Evolutionary conservation across 1,140 invertebrate species (phyloP), one percentile per base, ranked within the genome.

Genomic region (fruit fly (Drosophila melanogaster)): DNA sequence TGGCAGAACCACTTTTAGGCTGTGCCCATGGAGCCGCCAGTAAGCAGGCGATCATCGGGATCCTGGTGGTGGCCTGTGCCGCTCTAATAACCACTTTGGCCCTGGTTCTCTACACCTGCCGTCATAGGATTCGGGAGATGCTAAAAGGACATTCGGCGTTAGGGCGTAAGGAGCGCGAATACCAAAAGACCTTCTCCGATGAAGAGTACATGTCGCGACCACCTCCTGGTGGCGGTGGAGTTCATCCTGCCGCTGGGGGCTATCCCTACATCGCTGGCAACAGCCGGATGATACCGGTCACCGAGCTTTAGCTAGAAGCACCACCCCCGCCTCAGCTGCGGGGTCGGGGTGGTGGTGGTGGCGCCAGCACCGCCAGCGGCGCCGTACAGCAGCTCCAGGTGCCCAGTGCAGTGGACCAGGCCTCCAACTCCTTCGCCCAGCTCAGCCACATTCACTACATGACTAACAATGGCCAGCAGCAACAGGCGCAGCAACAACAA

Each of bases 301-400:
- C 97, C 93, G 97, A 97, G 93, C 96, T 98, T 95, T 98, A 97
- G 96, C 96, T 97, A 97, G 96, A 97, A 89, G 91, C 84, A 60
- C 90, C 92, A 77, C 92, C 92, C 80, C 92, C 91, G 84, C 90
- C 90, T 89, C 91, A 81, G 77, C 66, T 81, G 67, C 84, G 91
- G 78, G 86, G 92, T 83, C 71, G 90, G 80, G 84, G 89, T 81
- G 47, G 46, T 47, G 22, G 22, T 47, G 43, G 46, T 26, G 87
- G 79, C 76, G 50, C 80, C 10, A 65, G 53, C 44, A 59, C 64
- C 33, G 44, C 67, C 40, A 46, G 46, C 37, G 60, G 51, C 33
- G 43, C 69, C 19, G 41, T 92, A 17, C 90, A 91, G 66, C 90
- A 91, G 49, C 70, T 92, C 33, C 90, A 92, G 56, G 90, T 91